phyloP scores from a whole-genome alignment of 2,888 invertebrate species.

The Acleris laterana region DNA sequence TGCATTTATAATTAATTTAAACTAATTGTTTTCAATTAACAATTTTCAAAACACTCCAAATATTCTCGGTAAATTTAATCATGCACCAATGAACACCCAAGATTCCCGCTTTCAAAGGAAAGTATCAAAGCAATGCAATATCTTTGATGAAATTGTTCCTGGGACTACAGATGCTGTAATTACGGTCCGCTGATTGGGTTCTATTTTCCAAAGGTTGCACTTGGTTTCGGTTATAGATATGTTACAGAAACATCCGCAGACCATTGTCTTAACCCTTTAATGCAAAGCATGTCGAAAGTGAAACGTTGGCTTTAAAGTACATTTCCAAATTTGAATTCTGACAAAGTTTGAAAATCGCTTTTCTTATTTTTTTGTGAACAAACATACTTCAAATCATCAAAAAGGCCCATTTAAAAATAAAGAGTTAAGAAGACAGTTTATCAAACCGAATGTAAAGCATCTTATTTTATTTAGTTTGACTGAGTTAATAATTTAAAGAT shows the following conservation, averaged over 20 bases:
- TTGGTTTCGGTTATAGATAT: constrained; percentile 1
- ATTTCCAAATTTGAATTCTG: too few species aligned
- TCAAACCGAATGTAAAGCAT: too few species aligned
- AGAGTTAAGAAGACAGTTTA: too few species aligned
- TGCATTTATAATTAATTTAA: background rate
- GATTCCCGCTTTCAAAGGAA: constrained; percentile 27
- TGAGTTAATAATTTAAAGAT: too few species aligned
- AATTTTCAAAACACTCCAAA: constrained; percentile 4
- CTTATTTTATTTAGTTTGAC: too few species aligned
- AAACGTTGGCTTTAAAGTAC: too few species aligned
- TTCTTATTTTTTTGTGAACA: too few species aligned
- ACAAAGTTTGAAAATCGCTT: too few species aligned
- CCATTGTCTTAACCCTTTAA: too few species aligned
- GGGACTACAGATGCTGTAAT: constrained; percentile 23
- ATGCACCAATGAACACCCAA: constrained; percentile 25
- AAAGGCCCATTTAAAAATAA: too few species aligned
- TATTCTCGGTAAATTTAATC: constrained; percentile 6
- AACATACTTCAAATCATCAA: too few species aligned
- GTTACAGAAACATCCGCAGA: background rate
- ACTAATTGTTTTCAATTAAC: background rate
- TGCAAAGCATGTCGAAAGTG: too few species aligned
- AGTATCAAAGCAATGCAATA: constrained; percentile 34
- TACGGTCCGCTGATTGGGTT: constrained; percentile 33
- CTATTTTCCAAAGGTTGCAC: constrained; percentile 25
- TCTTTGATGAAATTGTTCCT: constrained; percentile 32